Evolutionary conservation across 2,888 invertebrate species (phyloP), one percentile per base, ranked within the genome.

Genomic region (Podotricha telesiphe): DNA sequence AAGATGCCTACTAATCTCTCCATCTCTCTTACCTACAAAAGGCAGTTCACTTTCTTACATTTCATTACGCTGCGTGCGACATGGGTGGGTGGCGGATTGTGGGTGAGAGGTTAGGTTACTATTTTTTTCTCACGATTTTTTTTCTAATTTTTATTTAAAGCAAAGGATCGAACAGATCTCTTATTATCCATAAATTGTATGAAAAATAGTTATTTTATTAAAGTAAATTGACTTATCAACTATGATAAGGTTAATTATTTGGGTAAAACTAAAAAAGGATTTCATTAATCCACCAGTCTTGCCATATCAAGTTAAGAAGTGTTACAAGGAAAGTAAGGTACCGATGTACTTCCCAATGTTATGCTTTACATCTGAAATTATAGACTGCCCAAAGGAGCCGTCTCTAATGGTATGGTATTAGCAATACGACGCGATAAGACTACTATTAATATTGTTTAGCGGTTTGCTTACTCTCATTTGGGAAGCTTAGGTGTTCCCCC

Each of bases 391-490:
- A 22, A 45, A 28, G 45, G 40, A 55, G 28, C 22, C 45, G 22
- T 22, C 22, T 45, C 59, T 59, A 45, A 59, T 59, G 45, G 22
- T 45, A 45, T 17, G 45, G 59, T 59, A 45, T 59, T 59, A 59
- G 45, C n/a, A 61, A 28, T 61, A 45, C 28, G 59, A 42, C 34
- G 51, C 68, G 72, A 74, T 76, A 78, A 77, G 74, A 73, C 69
- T 65, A 66, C 75, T 74, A 76, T 77, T 79, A 77, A 77, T 78
- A 76, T 75, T 77, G 77, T 79, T 79, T 77, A 79, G 74, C 72
- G 76, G 71, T 56, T 56, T 50, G 66, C 71, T 47, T 42, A 66
- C 65, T 69, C 74, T 70, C 75, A 75, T 77, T 73, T 67, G 70
- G 66, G 65, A 66, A 68, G 72, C 73, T 73, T 73, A 71, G 70